Conservation (phyloP, 2,888 invertebrate genomes). For the Brenthis hecate region DNA sequence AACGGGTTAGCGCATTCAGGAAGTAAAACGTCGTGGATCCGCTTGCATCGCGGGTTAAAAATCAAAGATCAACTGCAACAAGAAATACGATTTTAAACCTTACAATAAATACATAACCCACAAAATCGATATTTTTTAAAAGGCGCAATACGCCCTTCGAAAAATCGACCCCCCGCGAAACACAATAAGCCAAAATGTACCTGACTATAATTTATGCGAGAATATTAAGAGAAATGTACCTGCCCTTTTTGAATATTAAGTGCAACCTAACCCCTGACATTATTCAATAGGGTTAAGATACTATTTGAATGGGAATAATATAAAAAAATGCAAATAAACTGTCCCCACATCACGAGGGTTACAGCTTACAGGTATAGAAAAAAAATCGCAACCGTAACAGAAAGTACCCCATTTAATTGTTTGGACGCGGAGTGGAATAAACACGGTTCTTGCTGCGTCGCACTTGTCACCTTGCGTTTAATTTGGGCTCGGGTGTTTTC, state of each 20-base stretch:
- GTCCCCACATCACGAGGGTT: conserved; percentile 68
- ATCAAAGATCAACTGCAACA: conserved; percentile 51
- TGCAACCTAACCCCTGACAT: conserved; percentile 83
- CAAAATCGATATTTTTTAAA: conserved; percentile 48
- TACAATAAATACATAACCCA: conserved; percentile 48
- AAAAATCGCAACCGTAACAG: conserved; percentile 70
- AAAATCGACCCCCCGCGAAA: conserved; percentile 56
- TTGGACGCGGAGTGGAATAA: conserved; percentile 43
- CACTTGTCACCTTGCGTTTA: conserved; percentile 80
- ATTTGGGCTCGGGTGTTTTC: conserved; percentile 72
- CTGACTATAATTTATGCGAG: conserved; percentile 84
- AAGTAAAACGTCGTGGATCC: conserved; percentile 77
- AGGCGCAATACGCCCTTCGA: conserved; percentile 54
- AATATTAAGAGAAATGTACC: conserved; percentile 83
- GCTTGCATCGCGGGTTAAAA: conserved; percentile 54
- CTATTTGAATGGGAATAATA: conserved; percentile 79
- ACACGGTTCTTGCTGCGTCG: conserved; percentile 56
- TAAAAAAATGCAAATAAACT: conserved; percentile 81
- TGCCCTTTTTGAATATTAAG: conserved; percentile 83
- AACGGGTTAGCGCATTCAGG: conserved; percentile 81
- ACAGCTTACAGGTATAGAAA: conserved; percentile 69
- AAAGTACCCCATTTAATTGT: conserved; percentile 58
- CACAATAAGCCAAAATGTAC: conserved; percentile 81
- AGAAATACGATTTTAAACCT: conserved; percentile 46
- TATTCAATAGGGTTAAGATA: conserved; percentile 81